A percentile compares a stretch with the other conserved stretches of the same genome.
phyloP scores from a whole-genome alignment of 2,797 vertebrate genomes.

The Malacoraja senta region DNA sequence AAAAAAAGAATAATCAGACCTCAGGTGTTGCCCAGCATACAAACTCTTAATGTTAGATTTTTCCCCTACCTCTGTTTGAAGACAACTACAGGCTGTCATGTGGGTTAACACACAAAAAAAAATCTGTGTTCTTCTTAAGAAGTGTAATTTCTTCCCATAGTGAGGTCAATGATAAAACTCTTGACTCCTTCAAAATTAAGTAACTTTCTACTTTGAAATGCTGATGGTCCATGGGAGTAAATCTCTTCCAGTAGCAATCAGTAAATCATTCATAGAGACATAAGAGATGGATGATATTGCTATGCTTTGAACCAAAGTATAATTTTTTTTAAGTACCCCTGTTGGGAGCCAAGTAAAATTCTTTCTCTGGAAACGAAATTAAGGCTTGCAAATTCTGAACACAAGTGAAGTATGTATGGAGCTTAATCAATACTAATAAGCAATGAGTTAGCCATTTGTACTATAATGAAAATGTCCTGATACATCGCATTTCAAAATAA shows the following conservation, averaged over 20 bases:
- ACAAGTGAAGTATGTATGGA: not conserved
- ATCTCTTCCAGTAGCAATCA: not conserved
- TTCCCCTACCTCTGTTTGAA: not conserved
- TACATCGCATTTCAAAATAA: not conserved
- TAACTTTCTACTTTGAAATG: not conserved
- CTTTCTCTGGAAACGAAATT: conserved; percentile 2
- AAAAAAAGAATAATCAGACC: not conserved
- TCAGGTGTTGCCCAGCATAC: not conserved
- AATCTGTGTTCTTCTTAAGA: not conserved
- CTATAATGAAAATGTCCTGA: not conserved
- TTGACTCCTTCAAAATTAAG: not conserved
- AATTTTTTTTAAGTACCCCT: not conserved
- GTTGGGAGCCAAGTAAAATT: not conserved
- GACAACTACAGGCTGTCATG: not conserved
- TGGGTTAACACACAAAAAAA: not conserved
- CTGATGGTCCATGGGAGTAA: not conserved
- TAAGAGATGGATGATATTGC: not conserved
- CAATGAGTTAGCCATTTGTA: not conserved
- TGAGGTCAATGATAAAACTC: not conserved
- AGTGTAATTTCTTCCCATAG: not conserved
- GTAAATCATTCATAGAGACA: conserved; percentile 20
- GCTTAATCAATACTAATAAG: not conserved
- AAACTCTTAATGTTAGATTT: not conserved
- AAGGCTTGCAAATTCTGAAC: not conserved
- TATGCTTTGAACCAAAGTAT: not conserved